These are phyloP conservation scores for Galerucella calmariensis DNA, from an alignment of 2,888 invertebrate genomes.

Conservation along the genomic window DNA sequence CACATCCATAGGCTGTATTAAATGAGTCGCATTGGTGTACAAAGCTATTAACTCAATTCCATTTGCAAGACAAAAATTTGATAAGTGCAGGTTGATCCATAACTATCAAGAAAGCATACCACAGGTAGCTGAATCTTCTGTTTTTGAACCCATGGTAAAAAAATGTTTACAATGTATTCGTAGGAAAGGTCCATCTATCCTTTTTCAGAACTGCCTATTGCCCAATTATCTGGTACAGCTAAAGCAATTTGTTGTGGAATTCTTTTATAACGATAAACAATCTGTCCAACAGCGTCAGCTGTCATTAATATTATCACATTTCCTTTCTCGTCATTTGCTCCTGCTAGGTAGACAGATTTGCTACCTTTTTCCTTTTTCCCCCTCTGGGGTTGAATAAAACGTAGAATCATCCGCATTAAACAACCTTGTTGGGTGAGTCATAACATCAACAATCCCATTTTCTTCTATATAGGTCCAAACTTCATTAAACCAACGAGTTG, in stretches of 20 bases:
- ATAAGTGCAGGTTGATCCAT: too few relatives aligned
- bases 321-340: background rate
- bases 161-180: too few relatives aligned
- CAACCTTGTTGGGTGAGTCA: background rate
- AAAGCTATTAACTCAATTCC: too few relatives aligned
- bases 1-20: too few relatives aligned
- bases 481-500: background rate
- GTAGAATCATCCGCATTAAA: too few relatives aligned
- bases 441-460: background rate
- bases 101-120: too few relatives aligned
- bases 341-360: background rate
- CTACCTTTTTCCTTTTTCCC: constrained; percentile 1
- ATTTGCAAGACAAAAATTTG: too few relatives aligned
- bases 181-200: too few relatives aligned
- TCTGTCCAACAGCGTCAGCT: constrained; percentile 5
- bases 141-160: too few relatives aligned
- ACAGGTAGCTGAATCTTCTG: too few relatives aligned
- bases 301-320: constrained; percentile 1
- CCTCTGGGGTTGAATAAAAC: background rate
- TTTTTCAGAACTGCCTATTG: too few relatives aligned
- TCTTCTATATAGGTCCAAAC: background rate
- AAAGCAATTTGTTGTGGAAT: background rate
- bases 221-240: background rate
- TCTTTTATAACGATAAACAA: background rate
- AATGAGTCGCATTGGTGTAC: too few relatives aligned